phyloP scores from a whole-genome alignment of 2,888 invertebrate species.

The Pyrrhopygopsis socrates region DNA sequence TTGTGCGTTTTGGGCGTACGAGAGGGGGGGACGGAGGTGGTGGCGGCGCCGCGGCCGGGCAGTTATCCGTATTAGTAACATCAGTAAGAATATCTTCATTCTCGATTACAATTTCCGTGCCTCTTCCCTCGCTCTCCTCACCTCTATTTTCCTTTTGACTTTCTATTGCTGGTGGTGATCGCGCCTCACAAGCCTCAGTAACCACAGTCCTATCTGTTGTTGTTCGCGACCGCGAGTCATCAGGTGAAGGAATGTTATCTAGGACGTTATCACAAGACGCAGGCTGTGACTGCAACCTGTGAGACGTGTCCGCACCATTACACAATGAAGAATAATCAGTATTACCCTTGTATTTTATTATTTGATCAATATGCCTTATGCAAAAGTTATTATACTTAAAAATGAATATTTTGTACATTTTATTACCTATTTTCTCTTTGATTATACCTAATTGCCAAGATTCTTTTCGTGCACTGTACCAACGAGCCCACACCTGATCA shows the following conservation, averaged over 20 bases:
- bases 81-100: neutral
- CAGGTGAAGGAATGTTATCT: neutral
- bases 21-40: neutral
- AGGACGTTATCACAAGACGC: neutral
- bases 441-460: slow-evolving; percentile 51
- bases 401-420: slow-evolving; percentile 53
- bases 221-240: neutral
- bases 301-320: neutral
- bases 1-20: neutral
- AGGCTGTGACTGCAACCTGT: neutral
- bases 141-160: neutral
- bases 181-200: neutral
- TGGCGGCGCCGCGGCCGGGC: neutral
- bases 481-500: slow-evolving; percentile 59
- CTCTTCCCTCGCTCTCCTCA: neutral
- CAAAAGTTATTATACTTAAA: slow-evolving; percentile 7
- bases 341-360: slow-evolving; percentile 37
- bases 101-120: neutral
- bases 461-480: slow-evolving; percentile 56
- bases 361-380: slow-evolving; percentile 51
- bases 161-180: neutral
- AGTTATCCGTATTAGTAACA: neutral
- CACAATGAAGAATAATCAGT: neutral
- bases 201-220: neutral
- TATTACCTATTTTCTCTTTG: slow-evolving; percentile 54